Conservation (phyloP, 2,113 vertebrate species). For the Tachycineta bicolor region DNA sequence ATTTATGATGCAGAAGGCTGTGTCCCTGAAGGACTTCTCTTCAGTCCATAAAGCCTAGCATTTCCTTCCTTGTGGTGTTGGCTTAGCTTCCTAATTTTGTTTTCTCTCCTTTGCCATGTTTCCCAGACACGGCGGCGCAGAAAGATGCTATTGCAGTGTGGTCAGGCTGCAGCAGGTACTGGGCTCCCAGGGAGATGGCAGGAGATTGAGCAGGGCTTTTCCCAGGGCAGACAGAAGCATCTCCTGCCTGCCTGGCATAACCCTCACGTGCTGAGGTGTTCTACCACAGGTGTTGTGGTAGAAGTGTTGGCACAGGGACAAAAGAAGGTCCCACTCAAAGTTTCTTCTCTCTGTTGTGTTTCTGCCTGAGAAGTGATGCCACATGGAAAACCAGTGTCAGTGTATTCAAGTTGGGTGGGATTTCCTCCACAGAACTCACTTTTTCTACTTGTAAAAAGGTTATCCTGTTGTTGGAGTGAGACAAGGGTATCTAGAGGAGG, state of each 20-base stretch:
- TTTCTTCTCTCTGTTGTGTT: neutral
- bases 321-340: neutral
- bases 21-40: slow-evolving; percentile 10
- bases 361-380: neutral
- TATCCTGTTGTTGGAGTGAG: neutral
- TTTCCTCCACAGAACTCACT: neutral
- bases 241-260: neutral
- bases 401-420: neutral
- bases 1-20: neutral
- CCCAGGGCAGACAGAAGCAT: neutral
- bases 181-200: neutral
- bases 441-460: neutral
- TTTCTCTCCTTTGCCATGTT: neutral
- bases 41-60: neutral
- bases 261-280: neutral
- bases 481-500: neutral
- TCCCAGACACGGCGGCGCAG: neutral
- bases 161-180: neutral
- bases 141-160: neutral
- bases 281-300: neutral
- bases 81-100: neutral
- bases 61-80: neutral
- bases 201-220: neutral
- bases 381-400: neutral
- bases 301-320: neutral